These are phyloP conservation scores for Nothocercus nigrocapillus DNA, from an alignment of 2,113 vertebrate genomes.

Conservation along the genomic window DNA sequence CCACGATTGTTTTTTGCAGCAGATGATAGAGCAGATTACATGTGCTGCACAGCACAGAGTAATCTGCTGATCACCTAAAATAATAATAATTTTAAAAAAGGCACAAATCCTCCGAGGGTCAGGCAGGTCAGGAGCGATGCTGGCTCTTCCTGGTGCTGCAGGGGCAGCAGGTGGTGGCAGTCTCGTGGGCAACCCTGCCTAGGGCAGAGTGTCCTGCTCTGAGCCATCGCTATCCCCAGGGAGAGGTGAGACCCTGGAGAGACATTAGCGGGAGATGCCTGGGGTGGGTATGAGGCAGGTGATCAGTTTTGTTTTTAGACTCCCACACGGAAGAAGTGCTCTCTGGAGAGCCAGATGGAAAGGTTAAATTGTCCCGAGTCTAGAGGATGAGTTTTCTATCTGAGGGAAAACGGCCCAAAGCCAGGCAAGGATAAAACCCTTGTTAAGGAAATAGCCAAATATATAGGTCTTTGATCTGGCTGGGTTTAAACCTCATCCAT, in stretches of 20 bases:
- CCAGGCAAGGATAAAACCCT: neutral
- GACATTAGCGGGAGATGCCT: neutral
- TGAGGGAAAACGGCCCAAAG: neutral
- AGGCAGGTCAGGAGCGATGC: neutral
- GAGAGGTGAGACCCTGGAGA: neutral
- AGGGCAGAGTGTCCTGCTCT: neutral
- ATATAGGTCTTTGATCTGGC: slow-evolving; percentile 45
- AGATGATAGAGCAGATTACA: slow-evolving; percentile 9
- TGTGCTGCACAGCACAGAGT: neutral
- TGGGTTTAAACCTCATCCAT: slow-evolving; percentile 45
- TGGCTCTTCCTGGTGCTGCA: neutral
- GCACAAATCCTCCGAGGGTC: neutral
- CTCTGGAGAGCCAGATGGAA: neutral
- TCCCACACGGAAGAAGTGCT: neutral
- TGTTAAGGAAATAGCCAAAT: neutral
- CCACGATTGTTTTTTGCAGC: neutral
- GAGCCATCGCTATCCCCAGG: neutral
- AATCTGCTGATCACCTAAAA: neutral
- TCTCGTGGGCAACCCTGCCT: neutral
- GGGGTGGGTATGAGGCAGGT: neutral
- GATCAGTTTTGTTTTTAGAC: neutral
- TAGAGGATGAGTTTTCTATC: neutral
- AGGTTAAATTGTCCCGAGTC: neutral
- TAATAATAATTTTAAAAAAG: neutral
- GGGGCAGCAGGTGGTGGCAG: neutral